These are phyloP conservation scores for Rhynchonycteris naso DNA, from an alignment of 2,797 vertebrate genomes.

Conservation along the genomic window DNA sequence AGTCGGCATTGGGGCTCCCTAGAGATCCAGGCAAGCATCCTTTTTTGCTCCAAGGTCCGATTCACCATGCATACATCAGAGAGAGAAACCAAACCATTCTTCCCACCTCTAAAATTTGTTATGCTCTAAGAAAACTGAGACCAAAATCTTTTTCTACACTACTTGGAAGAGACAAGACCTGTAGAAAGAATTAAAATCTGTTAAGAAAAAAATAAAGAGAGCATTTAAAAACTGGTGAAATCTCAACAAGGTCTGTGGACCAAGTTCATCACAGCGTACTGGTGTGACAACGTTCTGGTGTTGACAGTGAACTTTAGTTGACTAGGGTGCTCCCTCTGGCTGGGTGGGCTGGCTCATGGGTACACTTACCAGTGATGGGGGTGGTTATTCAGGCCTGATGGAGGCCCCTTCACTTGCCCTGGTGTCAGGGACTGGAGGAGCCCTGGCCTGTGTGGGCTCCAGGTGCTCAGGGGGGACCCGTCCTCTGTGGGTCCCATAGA, in stretches of 20 bases:
- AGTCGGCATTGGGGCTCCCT: not conserved
- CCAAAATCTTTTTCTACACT: not conserved
- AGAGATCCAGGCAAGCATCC: not conserved
- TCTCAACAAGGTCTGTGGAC: not conserved
- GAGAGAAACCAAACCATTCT: not conserved
- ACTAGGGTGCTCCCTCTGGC: not conserved
- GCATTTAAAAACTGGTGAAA: not conserved
- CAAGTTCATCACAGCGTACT: accelerated
- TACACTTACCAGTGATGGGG: not conserved
- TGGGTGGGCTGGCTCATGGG: not conserved
- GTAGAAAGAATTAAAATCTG: not conserved
- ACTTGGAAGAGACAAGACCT: not conserved
- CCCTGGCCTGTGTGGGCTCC: not conserved
- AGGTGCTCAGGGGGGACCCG: accelerated
- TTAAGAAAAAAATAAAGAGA: not conserved
- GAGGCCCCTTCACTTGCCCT: accelerated
- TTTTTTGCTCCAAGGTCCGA: not conserved
- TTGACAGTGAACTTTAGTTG: no score
- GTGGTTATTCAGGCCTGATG: accelerated
- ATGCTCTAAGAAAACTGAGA: not conserved
- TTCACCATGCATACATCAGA: not conserved
- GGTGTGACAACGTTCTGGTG: not conserved
- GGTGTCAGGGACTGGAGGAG: not conserved
- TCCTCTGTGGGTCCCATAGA: not conserved
- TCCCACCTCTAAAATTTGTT: not conserved